Conservation (phyloP, 2,888 invertebrate genomes). For the Eurois occulta region DNA sequence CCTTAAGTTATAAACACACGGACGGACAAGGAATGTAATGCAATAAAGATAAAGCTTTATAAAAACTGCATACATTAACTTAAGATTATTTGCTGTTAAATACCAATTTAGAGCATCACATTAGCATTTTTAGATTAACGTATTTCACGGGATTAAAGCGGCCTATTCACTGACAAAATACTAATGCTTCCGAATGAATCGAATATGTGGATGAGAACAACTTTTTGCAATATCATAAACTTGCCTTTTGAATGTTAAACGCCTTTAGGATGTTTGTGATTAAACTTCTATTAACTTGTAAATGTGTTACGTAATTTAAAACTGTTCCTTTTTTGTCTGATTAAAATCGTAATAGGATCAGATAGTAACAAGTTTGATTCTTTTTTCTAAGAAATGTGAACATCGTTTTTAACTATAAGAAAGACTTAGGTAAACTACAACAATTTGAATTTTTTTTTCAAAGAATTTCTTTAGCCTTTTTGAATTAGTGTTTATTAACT, state of each 20-base stretch:
- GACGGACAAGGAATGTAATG: conserved; percentile 24
- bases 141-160: conserved; percentile 27
- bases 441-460: no score
- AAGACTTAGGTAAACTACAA: background rate
- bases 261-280: conserved; percentile 11
- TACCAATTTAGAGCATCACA: conserved; percentile 52
- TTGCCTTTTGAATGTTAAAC: conserved; percentile 11
- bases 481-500: background rate
- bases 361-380: no score
- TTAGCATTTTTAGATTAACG: conserved; percentile 62
- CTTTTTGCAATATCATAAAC: conserved; percentile 40
- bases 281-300: conserved; percentile 1
- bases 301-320: background rate
- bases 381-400: background rate
- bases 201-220: conserved; percentile 41
- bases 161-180: conserved; percentile 13
- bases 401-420: background rate
- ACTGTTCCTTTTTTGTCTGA: background rate
- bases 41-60: conserved; percentile 32
- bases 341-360: background rate
- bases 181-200: conserved; percentile 38
- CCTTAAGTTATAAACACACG: conserved; percentile 19
- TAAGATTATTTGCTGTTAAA: conserved; percentile 42
- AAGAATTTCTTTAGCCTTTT: background rate
- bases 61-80: conserved; percentile 34